Evolutionary conservation across 2,888 invertebrate genomes (phyloP).

Genomic region (Parthenolecanium corni): DNA sequence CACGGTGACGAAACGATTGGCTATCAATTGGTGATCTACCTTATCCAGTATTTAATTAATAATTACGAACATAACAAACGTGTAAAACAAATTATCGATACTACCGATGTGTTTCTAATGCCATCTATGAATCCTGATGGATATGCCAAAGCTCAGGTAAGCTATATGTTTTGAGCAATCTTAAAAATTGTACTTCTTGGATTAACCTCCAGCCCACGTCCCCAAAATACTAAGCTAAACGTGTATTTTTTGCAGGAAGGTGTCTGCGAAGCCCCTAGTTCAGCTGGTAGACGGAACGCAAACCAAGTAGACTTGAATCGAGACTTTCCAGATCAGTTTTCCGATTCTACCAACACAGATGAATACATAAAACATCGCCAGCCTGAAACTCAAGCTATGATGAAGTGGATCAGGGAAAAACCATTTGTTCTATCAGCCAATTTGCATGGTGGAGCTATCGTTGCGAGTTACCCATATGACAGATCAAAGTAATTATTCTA

Average conservation of each 20-base stretch:
- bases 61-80: slow-evolving; percentile 58
- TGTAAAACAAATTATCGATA: slow-evolving; percentile 65
- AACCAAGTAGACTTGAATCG: slow-evolving; percentile 74
- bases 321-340: slow-evolving; percentile 85
- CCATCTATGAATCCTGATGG: slow-evolving; percentile 98
- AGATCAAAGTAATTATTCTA: slow-evolving; percentile 53
- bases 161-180: slow-evolving; percentile 31
- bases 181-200: not conserved
- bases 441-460: slow-evolving; percentile 91
- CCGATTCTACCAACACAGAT: slow-evolving; percentile 40
- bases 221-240: not conserved
- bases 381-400: slow-evolving; percentile 78
- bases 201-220: not conserved
- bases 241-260: slow-evolving; percentile 53
- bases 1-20: slow-evolving; percentile 91
- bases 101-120: slow-evolving; percentile 87
- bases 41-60: slow-evolving; percentile 70
- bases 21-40: slow-evolving; percentile 64
- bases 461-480: slow-evolving; percentile 95
- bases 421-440: slow-evolving; percentile 91
- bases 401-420: slow-evolving; percentile 73
- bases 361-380: slow-evolving; percentile 52
- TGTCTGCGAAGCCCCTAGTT: slow-evolving; percentile 54
- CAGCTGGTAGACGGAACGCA: slow-evolving; percentile 66
- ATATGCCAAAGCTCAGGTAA: slow-evolving; percentile 68